Conservation (phyloP, 2,888 invertebrate species). For the Tenthredo mesomela region DNA sequence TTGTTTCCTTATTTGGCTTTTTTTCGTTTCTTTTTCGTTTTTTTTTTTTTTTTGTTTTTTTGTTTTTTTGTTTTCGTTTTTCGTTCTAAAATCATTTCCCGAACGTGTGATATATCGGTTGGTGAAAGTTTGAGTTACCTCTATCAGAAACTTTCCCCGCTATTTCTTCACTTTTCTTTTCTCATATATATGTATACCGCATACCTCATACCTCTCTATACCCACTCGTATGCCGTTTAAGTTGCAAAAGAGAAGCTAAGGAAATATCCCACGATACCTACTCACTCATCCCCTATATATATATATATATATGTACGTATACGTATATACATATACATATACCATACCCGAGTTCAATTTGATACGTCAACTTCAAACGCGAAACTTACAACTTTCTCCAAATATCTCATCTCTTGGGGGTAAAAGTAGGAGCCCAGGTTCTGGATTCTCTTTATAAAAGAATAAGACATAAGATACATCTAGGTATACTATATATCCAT, state of each 20-base stretch:
- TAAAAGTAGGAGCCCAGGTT: not conserved
- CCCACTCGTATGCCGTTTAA: constrained; percentile 16
- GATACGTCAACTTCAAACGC: constrained; percentile 30
- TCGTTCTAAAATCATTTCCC: constrained; percentile 33
- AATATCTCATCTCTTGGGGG: not conserved
- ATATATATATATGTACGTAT: too few species aligned
- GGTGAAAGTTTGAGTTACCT: constrained; percentile 32
- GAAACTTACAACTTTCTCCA: constrained; percentile 34
- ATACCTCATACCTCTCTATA: too few species aligned
- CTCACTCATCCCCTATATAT: not conserved
- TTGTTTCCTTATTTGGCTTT: too few species aligned
- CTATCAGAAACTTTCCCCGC: constrained; percentile 23
- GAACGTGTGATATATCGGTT: constrained; percentile 36
- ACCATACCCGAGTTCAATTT: constrained; percentile 24
- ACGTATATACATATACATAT: not conserved
- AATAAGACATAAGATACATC: not conserved
- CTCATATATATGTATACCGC: not conserved
- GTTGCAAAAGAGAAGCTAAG: constrained; percentile 29
- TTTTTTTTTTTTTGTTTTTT: not conserved
- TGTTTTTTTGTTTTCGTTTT: not conserved
- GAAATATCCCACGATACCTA: constrained; percentile 10
- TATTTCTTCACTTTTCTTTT: constrained; percentile 54
- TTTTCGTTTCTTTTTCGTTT: not conserved
- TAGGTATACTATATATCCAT: not conserved
- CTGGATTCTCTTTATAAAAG: not conserved